Conservation (phyloP, 1,140 invertebrate genomes). For the Brachionus koreanus region DNA sequence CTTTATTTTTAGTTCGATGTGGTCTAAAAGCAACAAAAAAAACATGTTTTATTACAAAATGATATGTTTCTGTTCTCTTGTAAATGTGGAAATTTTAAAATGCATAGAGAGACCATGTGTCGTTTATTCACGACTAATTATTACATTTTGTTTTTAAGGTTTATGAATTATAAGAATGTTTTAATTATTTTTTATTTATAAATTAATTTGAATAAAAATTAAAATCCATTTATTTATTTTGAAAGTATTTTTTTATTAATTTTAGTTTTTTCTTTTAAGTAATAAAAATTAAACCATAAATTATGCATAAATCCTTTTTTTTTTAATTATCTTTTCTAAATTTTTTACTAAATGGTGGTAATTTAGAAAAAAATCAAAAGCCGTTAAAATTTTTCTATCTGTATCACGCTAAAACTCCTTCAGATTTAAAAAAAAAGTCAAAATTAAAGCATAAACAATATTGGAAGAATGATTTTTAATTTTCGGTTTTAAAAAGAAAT, state of each 20-base stretch:
- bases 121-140: not conserved
- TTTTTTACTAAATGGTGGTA: no score
- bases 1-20: conserved; percentile 3
- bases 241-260: not conserved
- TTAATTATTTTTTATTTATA: not conserved
- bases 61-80: not conserved
- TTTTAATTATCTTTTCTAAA: no score
- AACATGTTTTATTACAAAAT: not conserved
- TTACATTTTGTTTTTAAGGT: not conserved
- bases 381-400: no score
- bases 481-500: no score
- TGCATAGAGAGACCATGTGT: not conserved
- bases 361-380: no score
- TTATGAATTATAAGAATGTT: not conserved
- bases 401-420: no score
- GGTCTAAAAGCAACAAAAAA: not conserved
- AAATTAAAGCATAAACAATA: no score
- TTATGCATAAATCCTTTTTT: not conserved
- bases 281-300: not conserved
- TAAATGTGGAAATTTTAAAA: not conserved
- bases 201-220: conserved; percentile 22
- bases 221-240: not conserved
- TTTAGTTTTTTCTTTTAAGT: no score
- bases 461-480: no score
- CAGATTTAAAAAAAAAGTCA: no score